Evolutionary conservation across 1,140 invertebrate species (phyloP).

Genomic region (Drosophila albomicans): DNA sequence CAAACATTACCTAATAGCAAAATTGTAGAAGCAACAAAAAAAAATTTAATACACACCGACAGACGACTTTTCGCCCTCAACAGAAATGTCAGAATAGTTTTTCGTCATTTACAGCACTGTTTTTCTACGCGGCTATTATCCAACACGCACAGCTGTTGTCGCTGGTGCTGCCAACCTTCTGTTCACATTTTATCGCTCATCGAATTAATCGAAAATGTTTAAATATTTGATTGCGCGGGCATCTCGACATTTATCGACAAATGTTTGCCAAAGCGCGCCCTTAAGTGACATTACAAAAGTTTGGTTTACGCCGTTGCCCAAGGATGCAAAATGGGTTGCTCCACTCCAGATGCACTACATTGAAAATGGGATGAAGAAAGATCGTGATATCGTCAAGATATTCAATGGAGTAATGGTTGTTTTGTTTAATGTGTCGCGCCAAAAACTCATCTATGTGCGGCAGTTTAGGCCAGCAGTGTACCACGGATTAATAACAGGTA

Average conservation of each 20-base stretch:
- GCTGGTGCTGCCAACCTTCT: slow-evolving; percentile 7
- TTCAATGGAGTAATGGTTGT: slow-evolving; percentile 92
- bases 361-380: slow-evolving; percentile 88
- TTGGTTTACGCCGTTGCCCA: slow-evolving; percentile 86
- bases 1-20: slow-evolving; percentile 39
- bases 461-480: slow-evolving; percentile 96
- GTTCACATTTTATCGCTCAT: not conserved
- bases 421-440: slow-evolving; percentile 91
- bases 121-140: not conserved
- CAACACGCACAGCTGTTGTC: not conserved
- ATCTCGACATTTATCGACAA: not conserved
- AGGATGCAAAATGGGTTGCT: slow-evolving; percentile 88
- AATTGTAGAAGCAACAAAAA: not conserved
- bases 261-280: not conserved
- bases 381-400: slow-evolving; percentile 88
- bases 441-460: slow-evolving; percentile 93
- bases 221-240: not conserved
- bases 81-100: slow-evolving; percentile 48
- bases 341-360: slow-evolving; percentile 88
- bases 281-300: slow-evolving; percentile 87
- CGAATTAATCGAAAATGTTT: slow-evolving; percentile 2
- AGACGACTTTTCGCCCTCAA: slow-evolving; percentile 62
- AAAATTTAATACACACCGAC: slow-evolving; percentile 46
- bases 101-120: slow-evolving; percentile 25
- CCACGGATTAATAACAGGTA: slow-evolving; percentile 78